phyloP scores from a whole-genome alignment of 2,113 vertebrate species.

The Prochilodus magdalenae region DNA sequence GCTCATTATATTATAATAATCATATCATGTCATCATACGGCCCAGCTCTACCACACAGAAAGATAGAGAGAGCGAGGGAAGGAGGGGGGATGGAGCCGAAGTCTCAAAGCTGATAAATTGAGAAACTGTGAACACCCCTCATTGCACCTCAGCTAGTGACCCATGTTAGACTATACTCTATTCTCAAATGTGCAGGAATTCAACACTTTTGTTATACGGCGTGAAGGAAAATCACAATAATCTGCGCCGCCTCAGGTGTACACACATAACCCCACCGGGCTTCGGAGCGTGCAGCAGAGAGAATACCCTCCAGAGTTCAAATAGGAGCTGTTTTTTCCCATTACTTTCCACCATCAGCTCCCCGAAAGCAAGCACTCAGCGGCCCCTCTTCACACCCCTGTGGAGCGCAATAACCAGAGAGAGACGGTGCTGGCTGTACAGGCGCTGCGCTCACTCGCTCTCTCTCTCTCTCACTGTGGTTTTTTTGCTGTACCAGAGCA shows the following conservation, averaged over 20 bases:
- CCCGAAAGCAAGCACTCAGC: constrained; percentile 47
- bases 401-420: constrained; percentile 48
- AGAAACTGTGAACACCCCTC: constrained; percentile 26
- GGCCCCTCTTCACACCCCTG: constrained; percentile 55
- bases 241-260: constrained; percentile 24
- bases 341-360: constrained; percentile 34
- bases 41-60: background rate
- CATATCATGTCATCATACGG: background rate
- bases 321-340: constrained; percentile 37
- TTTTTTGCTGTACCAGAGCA: background rate
- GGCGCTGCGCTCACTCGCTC: background rate
- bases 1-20: too few relatives aligned
- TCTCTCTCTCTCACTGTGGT: background rate
- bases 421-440: constrained; percentile 21
- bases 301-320: constrained; percentile 43
- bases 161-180: background rate
- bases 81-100: background rate
- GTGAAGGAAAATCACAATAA: constrained; percentile 41
- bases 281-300: constrained; percentile 1
- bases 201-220: constrained; percentile 24
- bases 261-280: constrained; percentile 6
- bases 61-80: too few relatives aligned
- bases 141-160: constrained; percentile 23
- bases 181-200: constrained; percentile 22
- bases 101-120: background rate